These are phyloP conservation scores for Lasaia peninsularis DNA, from an alignment of 1,140 invertebrate species.

Conservation along the genomic window DNA sequence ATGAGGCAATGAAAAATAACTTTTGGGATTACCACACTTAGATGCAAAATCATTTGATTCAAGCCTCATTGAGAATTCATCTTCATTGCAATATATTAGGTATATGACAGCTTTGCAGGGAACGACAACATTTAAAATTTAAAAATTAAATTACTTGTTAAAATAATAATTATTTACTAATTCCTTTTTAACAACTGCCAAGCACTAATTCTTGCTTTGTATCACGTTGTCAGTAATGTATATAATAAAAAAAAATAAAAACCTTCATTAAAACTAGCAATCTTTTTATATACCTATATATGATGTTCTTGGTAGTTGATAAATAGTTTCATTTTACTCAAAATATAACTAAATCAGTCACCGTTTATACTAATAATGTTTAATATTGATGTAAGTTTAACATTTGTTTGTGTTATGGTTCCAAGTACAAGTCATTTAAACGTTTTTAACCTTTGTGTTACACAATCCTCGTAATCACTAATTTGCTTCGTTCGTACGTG, in stretches of 20 bases:
- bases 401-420: no score
- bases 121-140: not conserved
- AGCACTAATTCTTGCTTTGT: not conserved
- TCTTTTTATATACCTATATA: no score
- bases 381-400: no score
- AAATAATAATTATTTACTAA: not conserved
- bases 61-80: not conserved
- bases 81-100: not conserved
- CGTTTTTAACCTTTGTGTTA: not conserved
- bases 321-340: no score
- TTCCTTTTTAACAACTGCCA: not conserved
- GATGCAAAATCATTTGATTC: conserved; percentile 2
- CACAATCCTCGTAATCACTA: not conserved
- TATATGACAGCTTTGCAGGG: not conserved
- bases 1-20: conserved; percentile 5
- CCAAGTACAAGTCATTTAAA: no score
- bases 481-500: not conserved
- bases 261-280: no score
- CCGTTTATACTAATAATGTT: no score
- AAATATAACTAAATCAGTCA: no score
- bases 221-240: not conserved
- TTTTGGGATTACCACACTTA: not conserved
- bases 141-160: not conserved
- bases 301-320: no score
- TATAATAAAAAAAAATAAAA: no score